phyloP scores from a whole-genome alignment of 2,113 vertebrate species.

The Leptobrachium ailaonicum region DNA sequence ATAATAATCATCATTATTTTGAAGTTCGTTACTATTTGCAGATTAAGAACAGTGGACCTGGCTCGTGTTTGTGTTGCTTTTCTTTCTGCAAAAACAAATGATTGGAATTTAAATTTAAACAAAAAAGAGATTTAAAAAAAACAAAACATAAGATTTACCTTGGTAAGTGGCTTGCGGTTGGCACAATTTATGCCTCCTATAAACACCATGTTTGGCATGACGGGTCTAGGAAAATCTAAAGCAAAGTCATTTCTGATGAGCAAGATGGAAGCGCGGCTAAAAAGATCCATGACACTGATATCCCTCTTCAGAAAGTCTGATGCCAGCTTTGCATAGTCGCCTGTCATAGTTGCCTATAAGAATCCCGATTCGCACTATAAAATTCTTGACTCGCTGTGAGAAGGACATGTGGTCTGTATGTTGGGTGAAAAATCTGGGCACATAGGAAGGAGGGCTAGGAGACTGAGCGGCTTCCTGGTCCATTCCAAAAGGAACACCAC shows the following conservation, averaged over 20 bases:
- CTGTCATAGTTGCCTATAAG: too few species aligned
- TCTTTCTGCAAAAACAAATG: too few species aligned
- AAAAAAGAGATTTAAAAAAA: background rate
- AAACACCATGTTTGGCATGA: slow-evolving; percentile 78
- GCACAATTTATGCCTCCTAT: slow-evolving; percentile 61
- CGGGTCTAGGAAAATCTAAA: slow-evolving; percentile 61
- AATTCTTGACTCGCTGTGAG: slow-evolving; percentile 52
- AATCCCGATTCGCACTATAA: background rate
- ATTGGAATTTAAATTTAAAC: too few species aligned
- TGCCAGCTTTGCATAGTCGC: slow-evolving; percentile 62
- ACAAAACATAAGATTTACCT: slow-evolving; percentile 37
- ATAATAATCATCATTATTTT: too few species aligned
- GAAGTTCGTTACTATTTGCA: too few species aligned
- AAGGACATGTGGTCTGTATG: slow-evolving; percentile 56
- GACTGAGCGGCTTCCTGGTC: slow-evolving; percentile 63
- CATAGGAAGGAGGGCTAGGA: slow-evolving; percentile 67
- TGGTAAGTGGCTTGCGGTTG: slow-evolving; percentile 33
- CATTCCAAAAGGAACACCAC: slow-evolving; percentile 66
- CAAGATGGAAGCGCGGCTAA: slow-evolving; percentile 72
- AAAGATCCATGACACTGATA: slow-evolving; percentile 59
- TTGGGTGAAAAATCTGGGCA: slow-evolving; percentile 55
- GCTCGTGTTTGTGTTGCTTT: too few species aligned
- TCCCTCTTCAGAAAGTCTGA: slow-evolving; percentile 54
- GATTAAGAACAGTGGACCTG: too few species aligned
- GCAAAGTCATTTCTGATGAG: slow-evolving; percentile 57